phyloP scores from a whole-genome alignment of 2,888 invertebrate species.

The Bibio marci region DNA sequence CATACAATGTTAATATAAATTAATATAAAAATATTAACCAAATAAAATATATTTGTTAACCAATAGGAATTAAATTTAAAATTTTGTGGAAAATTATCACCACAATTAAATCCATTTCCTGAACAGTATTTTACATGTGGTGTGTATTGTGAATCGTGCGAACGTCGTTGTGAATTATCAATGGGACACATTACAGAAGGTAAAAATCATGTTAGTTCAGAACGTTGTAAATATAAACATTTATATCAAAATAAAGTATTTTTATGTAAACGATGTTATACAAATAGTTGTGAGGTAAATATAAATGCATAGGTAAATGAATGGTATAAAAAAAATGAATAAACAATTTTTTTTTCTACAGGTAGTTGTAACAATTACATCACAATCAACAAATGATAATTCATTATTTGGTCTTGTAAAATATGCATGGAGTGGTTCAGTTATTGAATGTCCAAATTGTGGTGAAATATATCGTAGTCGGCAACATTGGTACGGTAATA shows the following conservation, averaged over 20 bases:
- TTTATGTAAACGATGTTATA: conserved; percentile 44
- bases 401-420: conserved; percentile 53
- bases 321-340: not conserved
- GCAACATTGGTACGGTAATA: conserved; percentile 68
- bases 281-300: conserved; percentile 34
- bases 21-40: not conserved
- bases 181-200: conserved; percentile 49
- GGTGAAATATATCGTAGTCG: conserved; percentile 42
- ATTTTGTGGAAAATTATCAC: conserved; percentile 49
- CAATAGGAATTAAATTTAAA: conserved; percentile 50
- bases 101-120: conserved; percentile 46
- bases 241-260: conserved; percentile 55
- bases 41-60: not conserved
- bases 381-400: conserved; percentile 23
- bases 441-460: conserved; percentile 55
- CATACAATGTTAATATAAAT: no score
- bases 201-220: conserved; percentile 35
- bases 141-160: conserved; percentile 51
- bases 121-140: conserved; percentile 67
- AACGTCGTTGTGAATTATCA: conserved; percentile 40
- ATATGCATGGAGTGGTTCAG: conserved; percentile 63
- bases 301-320: no score
- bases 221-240: conserved; percentile 42
- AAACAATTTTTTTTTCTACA: conserved; percentile 6
- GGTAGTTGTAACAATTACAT: conserved; percentile 19